Evolutionary conservation across 2,797 vertebrate species (phyloP), one percentile per base, ranked within the genome.

Genomic region (Mormyrus hasselquistii): DNA sequence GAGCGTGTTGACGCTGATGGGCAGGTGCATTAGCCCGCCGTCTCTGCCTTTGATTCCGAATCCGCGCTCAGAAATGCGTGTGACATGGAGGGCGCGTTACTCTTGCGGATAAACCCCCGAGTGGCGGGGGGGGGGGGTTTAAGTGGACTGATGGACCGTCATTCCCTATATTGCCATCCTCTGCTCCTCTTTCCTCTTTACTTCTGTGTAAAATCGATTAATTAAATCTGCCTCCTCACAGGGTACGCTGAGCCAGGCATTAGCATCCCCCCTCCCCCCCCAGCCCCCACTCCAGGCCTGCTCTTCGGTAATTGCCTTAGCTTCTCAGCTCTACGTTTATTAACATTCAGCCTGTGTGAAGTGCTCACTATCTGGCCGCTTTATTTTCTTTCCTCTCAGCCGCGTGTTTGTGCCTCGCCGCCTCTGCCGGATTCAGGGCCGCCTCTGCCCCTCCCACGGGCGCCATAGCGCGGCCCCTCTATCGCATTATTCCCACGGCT

Each of bases 211-310:
- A 89, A 91, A 69, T 69, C 69, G 29, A 86, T 86, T 88, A 88
- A 89, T 89, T 86, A 79, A 87, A 87, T 88, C 38, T 47, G 16
- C 82, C 49, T 50, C 19, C 12, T 76, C n/a, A 10, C 38, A 34
- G 47, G 2, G 22, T 29, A 44, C 79, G 89, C 89, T 90, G 88
- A 91, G 89, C 86, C 90, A 87, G 47, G 90, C 90, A 6, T 49
- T 83, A 25, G 38, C 41, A 49, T 41, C 85, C 22, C 47, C 44
- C 65, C 50, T 16, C 59, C 79, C 38, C 22, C n/a, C 29, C 29
- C 62, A 14, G 57, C n/a, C 73, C 86, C 44, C 79, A 49, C 73
- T n/a, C 19, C 53, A 34, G 25, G 49, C 52, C 8, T 29, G 84
- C 52, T 41, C n/a, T 50, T n/a, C 50, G 3, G 65, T 79, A 87